These are phyloP conservation scores for Tetragonula carbonaria DNA, from an alignment of 2,888 invertebrate species.

Conservation along the genomic window DNA sequence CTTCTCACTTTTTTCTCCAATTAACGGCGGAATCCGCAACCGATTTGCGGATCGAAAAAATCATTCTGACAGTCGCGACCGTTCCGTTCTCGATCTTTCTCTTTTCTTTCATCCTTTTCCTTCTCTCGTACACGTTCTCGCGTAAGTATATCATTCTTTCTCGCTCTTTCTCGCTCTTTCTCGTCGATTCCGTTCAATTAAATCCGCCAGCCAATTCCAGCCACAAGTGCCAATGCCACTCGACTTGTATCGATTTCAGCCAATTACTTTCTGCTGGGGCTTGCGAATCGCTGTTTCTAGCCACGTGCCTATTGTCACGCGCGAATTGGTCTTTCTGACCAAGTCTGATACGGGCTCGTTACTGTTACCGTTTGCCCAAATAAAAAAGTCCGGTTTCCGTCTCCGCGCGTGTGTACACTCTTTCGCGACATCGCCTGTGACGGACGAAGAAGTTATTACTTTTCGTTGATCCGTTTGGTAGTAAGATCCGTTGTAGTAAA, in stretches of 20 bases:
- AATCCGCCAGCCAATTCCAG: conserved; percentile 64
- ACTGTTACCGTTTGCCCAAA: conserved; percentile 15
- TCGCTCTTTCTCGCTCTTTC: conserved; percentile 38
- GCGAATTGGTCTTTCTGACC: conserved; percentile 26
- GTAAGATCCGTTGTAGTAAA: too few relatives aligned
- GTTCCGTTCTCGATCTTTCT: conserved; percentile 11
- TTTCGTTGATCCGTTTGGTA: neutral
- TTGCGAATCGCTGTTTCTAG: conserved; percentile 54
- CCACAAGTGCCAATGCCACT: conserved; percentile 67
- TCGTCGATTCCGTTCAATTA: conserved; percentile 72
- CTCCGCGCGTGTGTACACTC: too few relatives aligned
- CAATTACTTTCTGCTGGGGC: conserved; percentile 73
- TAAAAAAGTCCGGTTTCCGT: neutral
- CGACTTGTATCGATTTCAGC: conserved; percentile 78
- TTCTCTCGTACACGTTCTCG: conserved; percentile 4
- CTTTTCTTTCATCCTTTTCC: conserved; percentile 8
- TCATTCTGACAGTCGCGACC: conserved; percentile 52
- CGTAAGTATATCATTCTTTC: conserved; percentile 2
- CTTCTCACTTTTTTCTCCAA: conserved; percentile 47
- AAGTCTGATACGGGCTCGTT: conserved; percentile 33
- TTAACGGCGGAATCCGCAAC: conserved; percentile 41
- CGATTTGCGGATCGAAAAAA: conserved; percentile 29
- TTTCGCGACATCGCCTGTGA: neutral
- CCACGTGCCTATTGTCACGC: conserved; percentile 72
- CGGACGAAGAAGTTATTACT: neutral